A percentile compares a stretch with the other conserved stretches of the same genome.
Evolutionary conservation across 1,140 invertebrate species (phyloP).

Genomic region (Chymomyza costata): DNA sequence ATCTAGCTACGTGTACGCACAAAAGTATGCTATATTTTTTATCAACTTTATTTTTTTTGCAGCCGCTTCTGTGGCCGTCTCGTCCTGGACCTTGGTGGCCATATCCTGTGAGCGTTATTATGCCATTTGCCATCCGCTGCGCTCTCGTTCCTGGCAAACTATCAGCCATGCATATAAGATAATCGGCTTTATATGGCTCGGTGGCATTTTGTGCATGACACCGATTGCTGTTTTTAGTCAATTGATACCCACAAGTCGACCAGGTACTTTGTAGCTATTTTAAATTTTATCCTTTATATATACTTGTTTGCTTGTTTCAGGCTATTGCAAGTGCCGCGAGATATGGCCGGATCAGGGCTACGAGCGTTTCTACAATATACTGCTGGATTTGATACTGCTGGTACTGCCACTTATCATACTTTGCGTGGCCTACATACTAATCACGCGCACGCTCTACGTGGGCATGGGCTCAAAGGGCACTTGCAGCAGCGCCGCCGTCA

Average conservation of each 20-base stretch:
- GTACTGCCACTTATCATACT: conserved; percentile 86
- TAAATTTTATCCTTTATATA: not conserved
- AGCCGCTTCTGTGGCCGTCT: conserved; percentile 90
- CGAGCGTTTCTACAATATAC: conserved; percentile 85
- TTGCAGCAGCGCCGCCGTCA: conserved; percentile 5
- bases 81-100: conserved; percentile 93
- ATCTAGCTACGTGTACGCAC: too few relatives aligned
- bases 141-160: conserved; percentile 92
- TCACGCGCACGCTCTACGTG: conserved; percentile 83
- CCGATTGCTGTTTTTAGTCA: conserved; percentile 82
- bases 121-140: conserved; percentile 91
- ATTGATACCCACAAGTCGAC: conserved; percentile 77
- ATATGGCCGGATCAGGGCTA: conserved; percentile 79
- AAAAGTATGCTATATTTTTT: too few relatives aligned
- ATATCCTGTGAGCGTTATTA: conserved; percentile 94
- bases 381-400: conserved; percentile 83
- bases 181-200: conserved; percentile 85
- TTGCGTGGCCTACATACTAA: conserved; percentile 84
- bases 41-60: conserved; percentile 27
- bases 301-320: conserved; percentile 16
- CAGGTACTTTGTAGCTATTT: conserved; percentile 43
- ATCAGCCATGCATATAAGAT: conserved; percentile 93
- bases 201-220: conserved; percentile 82
- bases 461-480: conserved; percentile 76
- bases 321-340: conserved; percentile 83